phyloP scores from a whole-genome alignment of 2,113 vertebrate genomes.

The Bostrychus sinensis region DNA sequence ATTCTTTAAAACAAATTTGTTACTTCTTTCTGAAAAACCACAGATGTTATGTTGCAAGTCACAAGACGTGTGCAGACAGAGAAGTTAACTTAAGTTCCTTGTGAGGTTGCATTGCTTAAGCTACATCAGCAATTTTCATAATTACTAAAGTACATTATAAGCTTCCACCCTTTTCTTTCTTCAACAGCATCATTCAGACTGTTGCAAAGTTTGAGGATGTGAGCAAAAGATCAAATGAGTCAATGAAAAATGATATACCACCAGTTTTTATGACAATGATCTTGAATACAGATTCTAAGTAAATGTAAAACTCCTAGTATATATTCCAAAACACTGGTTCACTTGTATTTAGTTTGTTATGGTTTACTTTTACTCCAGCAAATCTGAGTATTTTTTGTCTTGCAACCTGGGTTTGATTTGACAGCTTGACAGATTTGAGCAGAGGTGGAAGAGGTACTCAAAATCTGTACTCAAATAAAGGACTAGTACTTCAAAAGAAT shows the following conservation, averaged over 20 bases:
- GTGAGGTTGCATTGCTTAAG: conserved; percentile 5
- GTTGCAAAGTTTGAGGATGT: background rate
- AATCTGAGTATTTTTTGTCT: too few relatives aligned
- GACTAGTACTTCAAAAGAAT: too few relatives aligned
- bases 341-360: too few relatives aligned
- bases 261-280: background rate
- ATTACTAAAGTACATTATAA: background rate
- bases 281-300: background rate
- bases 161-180: background rate
- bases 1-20: too few relatives aligned
- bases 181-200: background rate
- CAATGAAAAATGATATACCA: background rate
- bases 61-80: conserved; percentile 10
- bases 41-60: conserved; percentile 20
- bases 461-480: too few relatives aligned
- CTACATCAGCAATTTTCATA: conserved; percentile 22
- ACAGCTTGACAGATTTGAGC: too few relatives aligned
- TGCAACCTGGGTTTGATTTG: too few relatives aligned
- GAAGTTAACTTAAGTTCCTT: conserved; percentile 7
- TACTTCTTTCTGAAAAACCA: conserved; percentile 9
- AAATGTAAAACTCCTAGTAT: too few relatives aligned
- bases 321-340: too few relatives aligned
- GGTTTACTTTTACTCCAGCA: too few relatives aligned
- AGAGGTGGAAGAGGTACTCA: too few relatives aligned
- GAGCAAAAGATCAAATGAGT: background rate